Base-by-base conservation (phyloP, 2,888 invertebrate genomes). In the Cacoxenus indagator region DNA sequence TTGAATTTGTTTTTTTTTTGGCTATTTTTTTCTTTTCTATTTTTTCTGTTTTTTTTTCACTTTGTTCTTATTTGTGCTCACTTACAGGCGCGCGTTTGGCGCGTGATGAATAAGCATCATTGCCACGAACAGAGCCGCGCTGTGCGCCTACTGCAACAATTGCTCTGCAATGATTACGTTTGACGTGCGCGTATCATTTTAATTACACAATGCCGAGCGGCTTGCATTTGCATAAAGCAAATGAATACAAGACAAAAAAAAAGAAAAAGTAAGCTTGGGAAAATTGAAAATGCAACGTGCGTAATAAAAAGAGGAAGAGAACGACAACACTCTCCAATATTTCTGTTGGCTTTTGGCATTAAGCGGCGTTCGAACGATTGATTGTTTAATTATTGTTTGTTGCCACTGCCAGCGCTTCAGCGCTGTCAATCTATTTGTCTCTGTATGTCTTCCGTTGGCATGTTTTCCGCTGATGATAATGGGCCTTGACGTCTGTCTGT, bases 371-470 rank as follows among this genome's bases (percentile, higher is more conserved):
- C 57, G 57, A 57, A 17, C 27, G 73, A 81, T 83, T 79, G 82
- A 83, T 74, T 79, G 82, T 70, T 80, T 79, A 79, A 76, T 78
- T 81, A 75, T 74, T 69, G 75, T 69, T 51, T 51, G 22, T 51
- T 51, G 19, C 19, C 19, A 19, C 19, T 51, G 48, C 5, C 22
- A 6, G 8, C 19, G 2, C 19, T 17, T 3, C 19, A n/a, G 48
- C 17, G 9, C 19, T 9, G n/a, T 22, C 6, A 17, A 54, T 66
- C 73, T 76, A 80, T 81, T 78, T 72, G 73, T 17, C 48, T 17
- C 14, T 17, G 9, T 5, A 19, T 51, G 22, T 17, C 19, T 72
- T 73, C 65, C 69, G 62, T 9, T 65, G 70, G 67, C 27, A 66
- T 75, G 76, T 68, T 68, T 61, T 57, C 26, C 19, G 46, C n/a